A percentile compares a stretch with the other conserved stretches of the same genome.
phyloP scores from a whole-genome alignment of 2,797 vertebrate genomes.

The Mareca penelope region DNA sequence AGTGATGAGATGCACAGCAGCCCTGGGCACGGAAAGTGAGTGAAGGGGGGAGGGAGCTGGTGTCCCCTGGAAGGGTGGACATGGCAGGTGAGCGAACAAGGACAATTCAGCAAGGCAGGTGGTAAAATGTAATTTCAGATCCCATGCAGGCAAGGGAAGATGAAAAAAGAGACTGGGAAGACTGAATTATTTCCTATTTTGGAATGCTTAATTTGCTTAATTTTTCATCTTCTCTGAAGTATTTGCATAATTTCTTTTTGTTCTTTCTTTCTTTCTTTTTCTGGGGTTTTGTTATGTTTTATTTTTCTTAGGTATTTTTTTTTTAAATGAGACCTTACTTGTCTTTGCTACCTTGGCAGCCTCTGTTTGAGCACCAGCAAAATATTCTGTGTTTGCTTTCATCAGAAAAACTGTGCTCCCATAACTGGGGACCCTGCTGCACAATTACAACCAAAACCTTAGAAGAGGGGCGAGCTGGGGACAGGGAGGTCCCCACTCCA shows the following conservation, averaged over 20 bases:
- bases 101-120: constrained; percentile 25
- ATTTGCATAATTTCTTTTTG: constrained; percentile 45
- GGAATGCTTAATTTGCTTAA: constrained; percentile 21
- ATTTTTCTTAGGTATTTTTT: background rate
- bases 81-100: background rate
- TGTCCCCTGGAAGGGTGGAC: background rate
- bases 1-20: background rate
- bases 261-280: background rate
- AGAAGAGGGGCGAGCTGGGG: background rate
- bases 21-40: accelerated
- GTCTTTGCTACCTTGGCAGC: background rate
- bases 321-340: background rate
- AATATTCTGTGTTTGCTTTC: background rate
- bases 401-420: background rate
- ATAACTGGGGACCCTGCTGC: background rate
- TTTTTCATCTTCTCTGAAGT: constrained; percentile 38
- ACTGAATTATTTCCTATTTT: constrained; percentile 12
- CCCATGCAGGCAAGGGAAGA: background rate
- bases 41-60: background rate
- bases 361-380: background rate
- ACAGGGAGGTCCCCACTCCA: background rate
- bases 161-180: background rate
- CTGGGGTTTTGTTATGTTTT: background rate
- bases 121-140: constrained; percentile 43
- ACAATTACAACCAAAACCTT: background rate